These are phyloP conservation scores for Epirrita christyi DNA, from an alignment of 2,888 invertebrate genomes.

Conservation along the genomic window DNA sequence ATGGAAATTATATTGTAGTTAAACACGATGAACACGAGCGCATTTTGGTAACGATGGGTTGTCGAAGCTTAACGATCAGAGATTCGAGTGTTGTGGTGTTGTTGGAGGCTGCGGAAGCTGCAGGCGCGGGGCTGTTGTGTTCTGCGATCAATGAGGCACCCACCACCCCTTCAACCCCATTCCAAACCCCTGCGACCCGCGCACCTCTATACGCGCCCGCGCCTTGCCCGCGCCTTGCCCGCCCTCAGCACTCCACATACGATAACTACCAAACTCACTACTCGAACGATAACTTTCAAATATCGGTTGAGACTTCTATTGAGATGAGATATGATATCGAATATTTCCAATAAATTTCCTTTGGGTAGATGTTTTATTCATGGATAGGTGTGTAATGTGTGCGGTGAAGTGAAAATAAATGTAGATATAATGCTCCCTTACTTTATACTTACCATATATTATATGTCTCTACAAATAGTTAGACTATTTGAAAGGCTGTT, in stretches of 20 bases:
- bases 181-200: slow-evolving; percentile 39
- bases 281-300: slow-evolving; percentile 63
- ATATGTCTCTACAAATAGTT: too few species aligned
- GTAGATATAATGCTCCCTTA: not conserved
- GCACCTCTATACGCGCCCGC: slow-evolving; percentile 41
- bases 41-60: slow-evolving; percentile 36
- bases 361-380: slow-evolving; percentile 21
- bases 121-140: slow-evolving; percentile 70
- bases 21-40: slow-evolving; percentile 29
- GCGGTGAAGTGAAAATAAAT: slow-evolving; percentile 9
- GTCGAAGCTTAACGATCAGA: slow-evolving; percentile 40
- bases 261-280: slow-evolving; percentile 68
- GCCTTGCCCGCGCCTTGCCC: slow-evolving; percentile 38
- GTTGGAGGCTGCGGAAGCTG: slow-evolving; percentile 64
- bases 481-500: slow-evolving; percentile 3
- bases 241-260: slow-evolving; percentile 47
- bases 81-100: slow-evolving; percentile 61
- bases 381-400: slow-evolving; percentile 10
- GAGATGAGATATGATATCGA: slow-evolving; percentile 29
- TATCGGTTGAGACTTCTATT: slow-evolving; percentile 53
- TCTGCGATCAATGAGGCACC: slow-evolving; percentile 79
- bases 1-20: slow-evolving; percentile 18
- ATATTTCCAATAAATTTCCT: slow-evolving; percentile 27
- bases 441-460: too few species aligned
- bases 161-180: slow-evolving; percentile 50